Evolutionary conservation across 2,888 invertebrate species (phyloP).

Genomic region (Oxyteleia sp.): DNA sequence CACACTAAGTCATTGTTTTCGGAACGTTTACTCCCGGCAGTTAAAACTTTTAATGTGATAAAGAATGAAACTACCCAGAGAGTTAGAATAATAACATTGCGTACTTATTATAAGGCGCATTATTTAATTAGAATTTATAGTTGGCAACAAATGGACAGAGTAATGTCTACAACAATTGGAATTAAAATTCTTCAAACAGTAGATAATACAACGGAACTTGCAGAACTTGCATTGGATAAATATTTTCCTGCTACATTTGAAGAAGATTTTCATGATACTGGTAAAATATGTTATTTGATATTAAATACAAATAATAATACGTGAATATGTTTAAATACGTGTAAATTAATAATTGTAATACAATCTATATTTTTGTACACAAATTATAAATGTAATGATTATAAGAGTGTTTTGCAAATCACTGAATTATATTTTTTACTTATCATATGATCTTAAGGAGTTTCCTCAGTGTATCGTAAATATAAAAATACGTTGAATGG

Average conservation of each 20-base stretch:
- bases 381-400: too few relatives aligned
- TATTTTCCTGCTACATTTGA: slow-evolving; percentile 90
- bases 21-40: slow-evolving; percentile 80
- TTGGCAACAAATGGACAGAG: slow-evolving; percentile 92
- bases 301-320: too few relatives aligned
- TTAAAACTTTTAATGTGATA: slow-evolving; percentile 81
- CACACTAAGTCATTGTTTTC: slow-evolving; percentile 83
- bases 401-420: too few relatives aligned
- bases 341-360: too few relatives aligned
- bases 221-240: slow-evolving; percentile 92
- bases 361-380: too few relatives aligned
- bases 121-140: slow-evolving; percentile 90
- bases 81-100: slow-evolving; percentile 81
- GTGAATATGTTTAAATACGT: too few relatives aligned
- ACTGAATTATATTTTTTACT: too few relatives aligned
- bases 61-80: slow-evolving; percentile 81
- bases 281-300: slow-evolving; percentile 67
- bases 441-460: too few relatives aligned
- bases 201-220: slow-evolving; percentile 91
- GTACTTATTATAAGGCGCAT: slow-evolving; percentile 88
- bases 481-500: too few relatives aligned
- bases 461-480: too few relatives aligned
- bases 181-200: slow-evolving; percentile 91
- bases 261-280: slow-evolving; percentile 88
- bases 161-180: slow-evolving; percentile 92